Conservation (phyloP, 2,888 invertebrate species). For the Drosophila merina region DNA sequence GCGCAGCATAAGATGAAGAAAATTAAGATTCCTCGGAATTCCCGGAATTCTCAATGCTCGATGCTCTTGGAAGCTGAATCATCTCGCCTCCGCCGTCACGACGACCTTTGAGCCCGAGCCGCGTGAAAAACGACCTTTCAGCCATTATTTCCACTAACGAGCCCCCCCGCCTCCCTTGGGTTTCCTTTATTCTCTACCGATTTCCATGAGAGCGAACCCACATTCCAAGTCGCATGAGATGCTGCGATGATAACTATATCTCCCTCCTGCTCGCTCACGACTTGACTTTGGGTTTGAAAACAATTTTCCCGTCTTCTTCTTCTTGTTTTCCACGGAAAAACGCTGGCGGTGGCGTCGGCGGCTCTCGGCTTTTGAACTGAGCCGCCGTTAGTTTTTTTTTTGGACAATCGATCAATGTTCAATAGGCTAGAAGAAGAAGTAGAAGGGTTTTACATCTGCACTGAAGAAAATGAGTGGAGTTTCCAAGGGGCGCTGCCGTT, state of each 20-base stretch:
- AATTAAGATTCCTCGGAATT: slow-evolving; percentile 73
- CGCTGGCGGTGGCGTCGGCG: slow-evolving; percentile 42
- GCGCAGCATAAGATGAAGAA: slow-evolving; percentile 41
- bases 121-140: slow-evolving; percentile 80
- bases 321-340: slow-evolving; percentile 36
- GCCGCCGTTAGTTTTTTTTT: slow-evolving; percentile 66
- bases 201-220: slow-evolving; percentile 69
- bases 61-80: slow-evolving; percentile 56
- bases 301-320: slow-evolving; percentile 51
- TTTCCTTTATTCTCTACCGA: slow-evolving; percentile 5
- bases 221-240: slow-evolving; percentile 69
- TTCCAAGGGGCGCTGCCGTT: no score
- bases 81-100: slow-evolving; percentile 50
- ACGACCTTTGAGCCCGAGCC: slow-evolving; percentile 70
- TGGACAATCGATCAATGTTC: slow-evolving; percentile 74
- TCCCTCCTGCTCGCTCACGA: slow-evolving; percentile 51
- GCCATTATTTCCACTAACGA: slow-evolving; percentile 73
- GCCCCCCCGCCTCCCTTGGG: slow-evolving; percentile 43
- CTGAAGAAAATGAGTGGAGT: not conserved
- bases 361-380: slow-evolving; percentile 68
- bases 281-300: slow-evolving; percentile 74
- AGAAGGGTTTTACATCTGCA: not conserved
- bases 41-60: slow-evolving; percentile 22
- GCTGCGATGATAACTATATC: slow-evolving; percentile 36
- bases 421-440: slow-evolving; percentile 35